These are phyloP conservation scores for Prorops nasuta DNA, from an alignment of 1,140 invertebrate species.

Conservation along the genomic window DNA sequence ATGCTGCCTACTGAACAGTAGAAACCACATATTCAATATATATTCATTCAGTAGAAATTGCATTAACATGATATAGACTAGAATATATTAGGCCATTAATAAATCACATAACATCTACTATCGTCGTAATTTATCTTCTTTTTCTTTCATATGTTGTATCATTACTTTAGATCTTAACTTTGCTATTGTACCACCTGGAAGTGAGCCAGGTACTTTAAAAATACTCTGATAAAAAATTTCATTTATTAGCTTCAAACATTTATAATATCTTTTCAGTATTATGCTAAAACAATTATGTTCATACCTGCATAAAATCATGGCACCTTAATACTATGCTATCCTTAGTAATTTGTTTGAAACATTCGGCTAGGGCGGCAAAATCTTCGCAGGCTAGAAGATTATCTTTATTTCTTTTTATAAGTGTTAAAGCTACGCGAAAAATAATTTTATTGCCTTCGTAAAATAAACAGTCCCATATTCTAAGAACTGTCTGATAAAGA, in stretches of 20 bases:
- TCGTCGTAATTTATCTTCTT: slow-evolving; percentile 36
- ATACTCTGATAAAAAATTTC: slow-evolving; percentile 64
- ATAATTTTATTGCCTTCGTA: slow-evolving; percentile 88
- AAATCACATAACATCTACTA: slow-evolving; percentile 35
- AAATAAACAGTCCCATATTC: slow-evolving; percentile 95
- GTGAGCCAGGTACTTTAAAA: slow-evolving; percentile 74
- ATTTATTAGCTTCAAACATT: slow-evolving; percentile 13
- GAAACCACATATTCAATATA: background rate
- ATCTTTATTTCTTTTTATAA: slow-evolving; percentile 73
- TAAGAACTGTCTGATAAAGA: slow-evolving; percentile 73
- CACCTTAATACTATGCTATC: slow-evolving; percentile 73
- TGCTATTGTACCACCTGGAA: slow-evolving; percentile 64
- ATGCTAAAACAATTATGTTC: slow-evolving; percentile 2
- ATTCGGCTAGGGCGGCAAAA: slow-evolving; percentile 71
- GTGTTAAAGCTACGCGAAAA: slow-evolving; percentile 81
- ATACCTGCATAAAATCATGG: slow-evolving; percentile 83
- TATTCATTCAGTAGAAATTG: slow-evolving; percentile 30
- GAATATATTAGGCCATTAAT: slow-evolving; percentile 24
- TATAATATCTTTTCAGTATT: slow-evolving; percentile 11
- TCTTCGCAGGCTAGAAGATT: slow-evolving; percentile 73
- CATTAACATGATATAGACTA: slow-evolving; percentile 44
- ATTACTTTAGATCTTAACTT: slow-evolving; percentile 63
- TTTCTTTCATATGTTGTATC: slow-evolving; percentile 55
- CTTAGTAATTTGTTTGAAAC: slow-evolving; percentile 75
- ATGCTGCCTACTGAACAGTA: slow-evolving; percentile 8